phyloP scores from a whole-genome alignment of 1,140 invertebrate species.

The Nilaparvata lugens region DNA sequence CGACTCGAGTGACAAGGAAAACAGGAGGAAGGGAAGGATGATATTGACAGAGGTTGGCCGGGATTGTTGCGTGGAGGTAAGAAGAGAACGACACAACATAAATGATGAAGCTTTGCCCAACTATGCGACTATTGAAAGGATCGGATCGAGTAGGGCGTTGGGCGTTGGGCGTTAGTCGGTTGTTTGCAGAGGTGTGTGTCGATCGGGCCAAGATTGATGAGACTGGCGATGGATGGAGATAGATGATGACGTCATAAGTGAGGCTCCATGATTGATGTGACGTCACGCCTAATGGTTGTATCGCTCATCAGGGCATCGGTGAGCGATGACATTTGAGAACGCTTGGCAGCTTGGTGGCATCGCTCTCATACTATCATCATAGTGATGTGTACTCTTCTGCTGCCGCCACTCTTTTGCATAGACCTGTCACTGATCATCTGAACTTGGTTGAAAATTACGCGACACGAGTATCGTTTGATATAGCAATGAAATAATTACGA shows the following conservation, averaged over 20 bases:
- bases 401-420: background rate
- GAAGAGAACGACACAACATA: no score
- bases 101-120: no score
- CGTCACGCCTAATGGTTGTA: constrained; percentile 3
- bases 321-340: background rate
- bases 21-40: no score
- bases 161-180: no score
- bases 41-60: no score
- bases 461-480: background rate
- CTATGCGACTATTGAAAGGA: no score
- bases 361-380: no score
- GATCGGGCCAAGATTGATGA: no score
- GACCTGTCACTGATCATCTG: background rate
- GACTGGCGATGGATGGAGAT: background rate
- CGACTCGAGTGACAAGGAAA: no score
- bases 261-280: constrained; percentile 4
- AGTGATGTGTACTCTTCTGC: background rate
- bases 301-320: background rate
- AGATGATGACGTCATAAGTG: constrained; percentile 5
- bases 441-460: background rate
- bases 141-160: no score
- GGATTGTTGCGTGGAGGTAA: no score
- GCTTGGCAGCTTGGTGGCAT: background rate
- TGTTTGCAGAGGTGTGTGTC: no score
- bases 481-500: background rate